Evolutionary conservation across 2,888 invertebrate genomes (phyloP), one percentile per base, ranked within the genome.

Genomic region (Euplagia quadripunctaria): DNA sequence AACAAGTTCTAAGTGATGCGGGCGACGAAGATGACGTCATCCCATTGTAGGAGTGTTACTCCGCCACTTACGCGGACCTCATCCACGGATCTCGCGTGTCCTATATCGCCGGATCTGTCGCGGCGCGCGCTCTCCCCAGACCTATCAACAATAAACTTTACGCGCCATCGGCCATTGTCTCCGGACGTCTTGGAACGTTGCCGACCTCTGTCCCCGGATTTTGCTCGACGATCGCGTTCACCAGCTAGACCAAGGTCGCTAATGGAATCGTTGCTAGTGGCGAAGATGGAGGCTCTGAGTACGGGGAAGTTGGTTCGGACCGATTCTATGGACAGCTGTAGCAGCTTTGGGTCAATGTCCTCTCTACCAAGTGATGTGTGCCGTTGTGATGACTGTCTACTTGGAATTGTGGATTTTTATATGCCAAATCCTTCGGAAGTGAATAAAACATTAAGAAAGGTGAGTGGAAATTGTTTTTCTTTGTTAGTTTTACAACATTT

Each of bases 331-430:
- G 98, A 98, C 89, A 97, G 97, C 80, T 97, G 97, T 83, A 97
- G 97, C 90, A 97, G 97, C 72, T 96, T 97, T 73, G 96, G 97
- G 31, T 97, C 97, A 1, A 96, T 96, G 89, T 97, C 97, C 74
- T 98, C 98, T 11, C 86, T 97, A 79, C 96, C 97, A 9, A 97
- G 97, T 90, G 98, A 98, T 87, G 97, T 98, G 81, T 98, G 98
- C 91, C 96, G 97, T 78, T 98, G 98, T 90, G 98, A 98, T 89
- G 98, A 98, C 91, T 98, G 98, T 86, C 94, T 98, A 77, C 96
- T 98, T 82, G 98, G 98, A 8, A 98, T 98, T 81, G 98, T 97
- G 82, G 98, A 98, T 94, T 96, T 97, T 82, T 97, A 98, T 89
- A 96, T 96, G 87, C 95, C 96, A 65, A 93, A 89, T 68, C 96